These are phyloP conservation scores for Alloscopus bannaensis DNA, from an alignment of 2,888 invertebrate species.

Conservation along the genomic window DNA sequence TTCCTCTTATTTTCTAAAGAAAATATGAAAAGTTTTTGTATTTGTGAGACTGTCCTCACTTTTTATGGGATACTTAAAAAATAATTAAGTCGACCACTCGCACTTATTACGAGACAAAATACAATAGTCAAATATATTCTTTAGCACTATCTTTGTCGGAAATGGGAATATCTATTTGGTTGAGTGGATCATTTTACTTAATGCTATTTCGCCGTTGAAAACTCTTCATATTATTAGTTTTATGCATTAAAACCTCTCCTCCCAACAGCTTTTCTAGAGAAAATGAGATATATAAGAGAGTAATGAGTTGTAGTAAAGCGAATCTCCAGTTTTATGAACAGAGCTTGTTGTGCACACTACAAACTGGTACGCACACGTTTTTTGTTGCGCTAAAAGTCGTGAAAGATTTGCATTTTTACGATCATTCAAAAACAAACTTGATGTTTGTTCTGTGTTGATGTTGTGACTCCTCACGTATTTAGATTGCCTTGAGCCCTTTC, in stretches of 20 bases:
- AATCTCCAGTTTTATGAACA: not conserved
- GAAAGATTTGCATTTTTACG: conserved; percentile 9
- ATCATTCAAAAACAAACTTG: not conserved
- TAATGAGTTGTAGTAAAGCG: no score
- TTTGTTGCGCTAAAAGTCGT: no score
- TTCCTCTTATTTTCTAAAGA: no score
- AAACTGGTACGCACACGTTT: no score
- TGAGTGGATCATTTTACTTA: not conserved
- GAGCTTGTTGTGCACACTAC: no score
- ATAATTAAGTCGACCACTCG: conserved; percentile 14
- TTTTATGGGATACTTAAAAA: conserved; percentile 21
- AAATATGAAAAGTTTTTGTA: not conserved
- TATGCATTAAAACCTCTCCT: no score
- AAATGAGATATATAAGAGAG: no score
- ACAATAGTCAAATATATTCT: not conserved
- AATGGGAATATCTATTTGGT: not conserved
- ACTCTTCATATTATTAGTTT: no score
- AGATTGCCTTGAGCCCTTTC: no score
- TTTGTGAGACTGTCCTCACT: not conserved
- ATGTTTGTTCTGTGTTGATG: not conserved
- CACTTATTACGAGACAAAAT: no score
- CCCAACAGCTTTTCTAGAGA: not conserved
- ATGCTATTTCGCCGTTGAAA: not conserved
- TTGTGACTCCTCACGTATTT: no score
- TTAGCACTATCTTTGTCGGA: not conserved